Conservation (phyloP, 2,113 vertebrate genomes). For the Parus major region DNA sequence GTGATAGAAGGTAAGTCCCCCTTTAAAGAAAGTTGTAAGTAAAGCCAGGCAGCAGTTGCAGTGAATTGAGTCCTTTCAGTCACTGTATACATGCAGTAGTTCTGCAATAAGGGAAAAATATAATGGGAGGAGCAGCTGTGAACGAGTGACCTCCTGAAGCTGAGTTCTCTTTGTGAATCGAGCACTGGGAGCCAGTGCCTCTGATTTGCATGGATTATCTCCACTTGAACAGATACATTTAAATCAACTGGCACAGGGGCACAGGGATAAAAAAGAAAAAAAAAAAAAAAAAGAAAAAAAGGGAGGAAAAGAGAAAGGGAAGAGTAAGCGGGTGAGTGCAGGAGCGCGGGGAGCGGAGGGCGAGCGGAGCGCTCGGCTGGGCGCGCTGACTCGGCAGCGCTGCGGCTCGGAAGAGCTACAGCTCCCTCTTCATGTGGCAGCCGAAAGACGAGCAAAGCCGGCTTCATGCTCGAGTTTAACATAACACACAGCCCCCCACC, state of each 20-base stretch:
- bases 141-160: slow-evolving; percentile 89
- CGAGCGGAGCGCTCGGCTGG: slow-evolving; percentile 66
- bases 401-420: slow-evolving; percentile 86
- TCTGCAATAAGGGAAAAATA: slow-evolving; percentile 79
- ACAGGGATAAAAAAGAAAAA: slow-evolving; percentile 43
- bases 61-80: slow-evolving; percentile 86
- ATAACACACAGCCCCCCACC: not conserved
- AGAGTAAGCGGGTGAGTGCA: slow-evolving; percentile 20
- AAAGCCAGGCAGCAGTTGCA: slow-evolving; percentile 78
- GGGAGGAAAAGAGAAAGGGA: slow-evolving; percentile 3
- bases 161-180: slow-evolving; percentile 90
- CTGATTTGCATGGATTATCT: slow-evolving; percentile 98
- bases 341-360: slow-evolving; percentile 14
- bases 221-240: slow-evolving; percentile 93
- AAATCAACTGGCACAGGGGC: slow-evolving; percentile 88
- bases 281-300: not conserved
- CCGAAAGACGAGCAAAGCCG: slow-evolving; percentile 76
- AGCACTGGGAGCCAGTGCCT: slow-evolving; percentile 84
- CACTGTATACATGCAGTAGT: slow-evolving; percentile 77
- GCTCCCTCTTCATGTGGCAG: slow-evolving; percentile 95
- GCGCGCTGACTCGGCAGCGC: slow-evolving; percentile 68
- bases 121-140: slow-evolving; percentile 83
- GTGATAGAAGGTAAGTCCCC: slow-evolving; percentile 82
- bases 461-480: slow-evolving; percentile 46
- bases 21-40: slow-evolving; percentile 79